These are phyloP conservation scores for Macaca nemestrina DNA, from an alignment of 2,113 vertebrate species.

Conservation along the genomic window DNA sequence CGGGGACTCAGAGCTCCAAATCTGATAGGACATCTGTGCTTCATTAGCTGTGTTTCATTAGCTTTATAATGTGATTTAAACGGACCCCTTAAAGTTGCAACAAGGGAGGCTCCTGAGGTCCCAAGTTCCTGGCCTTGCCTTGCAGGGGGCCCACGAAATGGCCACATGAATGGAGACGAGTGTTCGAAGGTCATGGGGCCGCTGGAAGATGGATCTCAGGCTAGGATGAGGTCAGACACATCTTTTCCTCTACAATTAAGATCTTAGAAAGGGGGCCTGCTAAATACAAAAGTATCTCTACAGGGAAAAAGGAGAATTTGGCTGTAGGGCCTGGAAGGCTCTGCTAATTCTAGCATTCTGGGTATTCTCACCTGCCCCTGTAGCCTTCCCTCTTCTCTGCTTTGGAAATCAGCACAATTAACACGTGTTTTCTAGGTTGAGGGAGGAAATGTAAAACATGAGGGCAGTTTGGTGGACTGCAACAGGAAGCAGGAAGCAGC, in stretches of 20 bases:
- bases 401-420: conserved; percentile 20
- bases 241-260: conserved; percentile 50
- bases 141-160: neutral
- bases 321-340: conserved; percentile 8
- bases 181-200: neutral
- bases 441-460: conserved; percentile 58
- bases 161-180: neutral
- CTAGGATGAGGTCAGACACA: conserved; percentile 2
- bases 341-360: neutral
- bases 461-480: conserved; percentile 56
- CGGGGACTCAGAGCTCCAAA: conserved; percentile 58
- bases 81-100: conserved; percentile 38
- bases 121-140: conserved; percentile 51
- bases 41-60: conserved; percentile 76
- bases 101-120: conserved; percentile 56
- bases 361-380: neutral
- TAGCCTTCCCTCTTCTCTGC: neutral
- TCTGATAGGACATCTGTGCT: conserved; percentile 74
- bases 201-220: conserved; percentile 45
- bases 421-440: conserved; percentile 26
- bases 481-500: conserved; percentile 78
- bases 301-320: conserved; percentile 47
- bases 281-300: conserved; percentile 18
- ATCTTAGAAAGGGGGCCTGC: neutral
- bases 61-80: conserved; percentile 75